A percentile compares a stretch with the other conserved stretches of the same genome.
Conservation (phyloP, 2,797 vertebrate genomes). For the Phrynocephalus forsythii region DNA sequence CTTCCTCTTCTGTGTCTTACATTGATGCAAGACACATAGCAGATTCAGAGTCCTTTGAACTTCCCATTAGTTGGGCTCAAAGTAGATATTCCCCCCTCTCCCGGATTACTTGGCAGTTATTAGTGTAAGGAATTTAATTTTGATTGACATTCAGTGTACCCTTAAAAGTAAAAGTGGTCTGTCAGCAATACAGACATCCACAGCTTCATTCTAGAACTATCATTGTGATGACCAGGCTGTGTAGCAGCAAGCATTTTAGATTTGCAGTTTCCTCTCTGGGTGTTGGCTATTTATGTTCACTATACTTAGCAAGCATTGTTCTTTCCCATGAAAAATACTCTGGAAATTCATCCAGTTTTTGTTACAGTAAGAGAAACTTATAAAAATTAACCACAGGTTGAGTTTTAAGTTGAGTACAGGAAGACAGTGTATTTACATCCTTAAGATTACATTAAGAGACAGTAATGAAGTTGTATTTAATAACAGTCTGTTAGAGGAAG, state of each 20-base stretch:
- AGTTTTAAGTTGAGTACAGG: conserved; percentile 48
- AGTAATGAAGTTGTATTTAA: not conserved
- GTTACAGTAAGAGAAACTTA: conserved; percentile 25
- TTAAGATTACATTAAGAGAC: conserved; percentile 1
- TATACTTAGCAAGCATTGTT: conserved; percentile 20
- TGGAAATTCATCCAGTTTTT: conserved; percentile 63
- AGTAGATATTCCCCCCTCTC: conserved; percentile 58
- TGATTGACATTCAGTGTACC: conserved; percentile 64
- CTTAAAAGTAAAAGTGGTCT: conserved; percentile 70
- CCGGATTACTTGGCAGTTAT: conserved; percentile 64
- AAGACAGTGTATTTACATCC: conserved; percentile 22
- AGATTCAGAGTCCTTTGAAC: conserved; percentile 69
- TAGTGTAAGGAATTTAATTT: conserved; percentile 68
- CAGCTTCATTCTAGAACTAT: conserved; percentile 69
- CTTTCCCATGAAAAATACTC: conserved; percentile 58
- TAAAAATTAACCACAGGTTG: conserved; percentile 58
- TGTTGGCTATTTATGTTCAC: conserved; percentile 65
- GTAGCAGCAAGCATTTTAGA: conserved; percentile 53
- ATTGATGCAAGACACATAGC: conserved; percentile 68
- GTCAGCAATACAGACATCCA: conserved; percentile 64
- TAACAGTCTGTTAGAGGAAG: not conserved
- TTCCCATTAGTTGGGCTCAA: conserved; percentile 67
- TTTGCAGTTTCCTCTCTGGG: conserved; percentile 68
- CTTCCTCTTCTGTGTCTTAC: conserved; percentile 62
- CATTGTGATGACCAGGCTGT: conserved; percentile 68